These are phyloP conservation scores for Drosophila kepulauana DNA, from an alignment of 1,140 invertebrate species.

Conservation along the genomic window DNA sequence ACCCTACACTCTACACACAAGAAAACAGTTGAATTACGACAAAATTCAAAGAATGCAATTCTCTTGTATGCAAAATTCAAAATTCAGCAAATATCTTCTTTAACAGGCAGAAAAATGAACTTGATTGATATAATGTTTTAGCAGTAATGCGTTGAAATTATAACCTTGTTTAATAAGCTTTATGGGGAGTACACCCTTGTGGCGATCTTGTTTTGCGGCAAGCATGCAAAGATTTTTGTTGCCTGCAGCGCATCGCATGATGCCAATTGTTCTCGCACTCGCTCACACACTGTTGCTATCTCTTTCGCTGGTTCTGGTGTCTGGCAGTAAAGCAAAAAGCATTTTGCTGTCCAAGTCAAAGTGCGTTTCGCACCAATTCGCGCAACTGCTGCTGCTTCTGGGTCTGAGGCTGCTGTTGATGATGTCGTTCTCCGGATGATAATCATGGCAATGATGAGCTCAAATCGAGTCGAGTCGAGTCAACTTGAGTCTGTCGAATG, in stretches of 20 bases:
- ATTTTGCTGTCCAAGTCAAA: slow-evolving; percentile 74
- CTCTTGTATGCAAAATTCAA: background rate
- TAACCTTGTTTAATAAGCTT: background rate
- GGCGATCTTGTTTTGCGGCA: slow-evolving; percentile 26
- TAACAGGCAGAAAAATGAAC: background rate
- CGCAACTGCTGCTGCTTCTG: slow-evolving; percentile 24
- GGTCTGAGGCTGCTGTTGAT: slow-evolving; percentile 48
- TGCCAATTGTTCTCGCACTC: slow-evolving; percentile 17
- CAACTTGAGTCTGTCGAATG: slow-evolving; percentile 48
- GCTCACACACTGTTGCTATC: background rate
- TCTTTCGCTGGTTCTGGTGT: slow-evolving; percentile 1
- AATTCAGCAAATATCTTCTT: too few species aligned
- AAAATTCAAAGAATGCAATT: background rate
- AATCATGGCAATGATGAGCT: slow-evolving; percentile 79
- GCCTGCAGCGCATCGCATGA: slow-evolving; percentile 28
- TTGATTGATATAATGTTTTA: background rate
- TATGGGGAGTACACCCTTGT: slow-evolving; percentile 1
- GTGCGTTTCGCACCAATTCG: slow-evolving; percentile 80
- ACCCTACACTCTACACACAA: slow-evolving; percentile 7
- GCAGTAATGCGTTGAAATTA: slow-evolving; percentile 7
- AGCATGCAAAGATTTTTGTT: slow-evolving; percentile 34
- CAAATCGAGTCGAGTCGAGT: slow-evolving; percentile 49
- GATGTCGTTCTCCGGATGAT: slow-evolving; percentile 74
- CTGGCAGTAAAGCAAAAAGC: slow-evolving; percentile 39
- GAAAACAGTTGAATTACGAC: background rate